These are phyloP conservation scores for Odontophorus gujanensis DNA, from an alignment of 2,113 vertebrate species.

Conservation along the genomic window DNA sequence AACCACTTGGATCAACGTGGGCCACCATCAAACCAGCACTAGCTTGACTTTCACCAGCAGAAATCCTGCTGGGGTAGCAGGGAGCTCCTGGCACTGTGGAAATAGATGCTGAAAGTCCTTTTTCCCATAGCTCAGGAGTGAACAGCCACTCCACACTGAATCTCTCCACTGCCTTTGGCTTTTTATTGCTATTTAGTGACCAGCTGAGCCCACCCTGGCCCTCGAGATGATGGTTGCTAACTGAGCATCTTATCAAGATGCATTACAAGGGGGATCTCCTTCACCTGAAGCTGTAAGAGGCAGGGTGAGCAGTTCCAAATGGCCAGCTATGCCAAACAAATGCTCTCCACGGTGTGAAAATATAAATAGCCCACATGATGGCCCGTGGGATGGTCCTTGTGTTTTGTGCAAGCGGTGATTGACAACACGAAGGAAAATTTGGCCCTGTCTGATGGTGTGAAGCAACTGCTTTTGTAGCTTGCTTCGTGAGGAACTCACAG, in stretches of 20 bases:
- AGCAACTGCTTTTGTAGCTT: not conserved
- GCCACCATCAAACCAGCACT: too few relatives aligned
- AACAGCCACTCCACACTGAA: not conserved
- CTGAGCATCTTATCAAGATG: not conserved
- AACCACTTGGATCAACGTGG: too few relatives aligned
- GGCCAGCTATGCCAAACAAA: not conserved
- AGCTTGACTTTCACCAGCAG: too few relatives aligned
- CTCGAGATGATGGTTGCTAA: not conserved
- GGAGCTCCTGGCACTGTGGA: not conserved
- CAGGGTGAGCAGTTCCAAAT: fast-evolving
- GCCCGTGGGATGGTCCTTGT: not conserved
- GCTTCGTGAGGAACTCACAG: not conserved
- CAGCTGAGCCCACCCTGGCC: not conserved
- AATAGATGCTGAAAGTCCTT: not conserved
- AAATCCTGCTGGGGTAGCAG: too few relatives aligned
- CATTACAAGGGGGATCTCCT: not conserved
- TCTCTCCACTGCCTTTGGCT: not conserved
- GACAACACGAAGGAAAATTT: not conserved
- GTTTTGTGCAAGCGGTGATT: not conserved
- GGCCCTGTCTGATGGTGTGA: not conserved
- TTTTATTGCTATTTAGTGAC: not conserved
- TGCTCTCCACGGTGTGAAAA: not conserved
- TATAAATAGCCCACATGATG: not conserved
- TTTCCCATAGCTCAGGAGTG: too few relatives aligned
- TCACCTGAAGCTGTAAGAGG: not conserved